phyloP scores from a whole-genome alignment of 2,797 vertebrate species.

The Nothura maculosa region DNA sequence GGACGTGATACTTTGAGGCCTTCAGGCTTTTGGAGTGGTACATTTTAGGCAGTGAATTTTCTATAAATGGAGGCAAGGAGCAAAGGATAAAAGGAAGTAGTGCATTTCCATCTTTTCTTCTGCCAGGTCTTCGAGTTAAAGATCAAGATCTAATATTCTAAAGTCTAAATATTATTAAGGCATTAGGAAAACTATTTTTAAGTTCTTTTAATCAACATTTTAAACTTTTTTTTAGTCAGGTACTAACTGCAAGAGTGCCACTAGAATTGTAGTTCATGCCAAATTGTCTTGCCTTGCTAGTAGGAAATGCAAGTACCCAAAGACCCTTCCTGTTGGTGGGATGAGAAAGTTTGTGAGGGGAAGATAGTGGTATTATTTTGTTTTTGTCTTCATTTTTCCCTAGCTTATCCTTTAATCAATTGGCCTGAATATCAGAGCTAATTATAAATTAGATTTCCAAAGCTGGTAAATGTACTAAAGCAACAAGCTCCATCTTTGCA shows the following conservation, averaged over 20 bases:
- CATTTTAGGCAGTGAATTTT: not conserved
- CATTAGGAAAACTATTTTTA: not conserved
- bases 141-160: not conserved
- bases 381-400: not conserved
- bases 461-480: not conserved
- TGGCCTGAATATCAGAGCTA: not conserved
- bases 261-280: not conserved
- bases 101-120: not conserved
- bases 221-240: not conserved
- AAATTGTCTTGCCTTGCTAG: not conserved
- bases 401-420: not conserved
- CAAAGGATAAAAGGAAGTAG: not conserved
- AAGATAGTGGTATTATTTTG: too few relatives aligned
- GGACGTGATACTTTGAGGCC: not conserved
- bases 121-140: not conserved
- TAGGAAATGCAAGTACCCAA: not conserved
- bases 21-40: not conserved
- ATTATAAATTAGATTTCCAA: not conserved
- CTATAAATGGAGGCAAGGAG: not conserved
- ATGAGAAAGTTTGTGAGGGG: not conserved
- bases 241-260: not conserved
- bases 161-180: not conserved
- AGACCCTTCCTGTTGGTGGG: not conserved
- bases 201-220: not conserved
- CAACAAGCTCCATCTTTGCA: not conserved